phyloP scores from a whole-genome alignment of 2,113 vertebrate species.

The Sceloporus tristichus region DNA sequence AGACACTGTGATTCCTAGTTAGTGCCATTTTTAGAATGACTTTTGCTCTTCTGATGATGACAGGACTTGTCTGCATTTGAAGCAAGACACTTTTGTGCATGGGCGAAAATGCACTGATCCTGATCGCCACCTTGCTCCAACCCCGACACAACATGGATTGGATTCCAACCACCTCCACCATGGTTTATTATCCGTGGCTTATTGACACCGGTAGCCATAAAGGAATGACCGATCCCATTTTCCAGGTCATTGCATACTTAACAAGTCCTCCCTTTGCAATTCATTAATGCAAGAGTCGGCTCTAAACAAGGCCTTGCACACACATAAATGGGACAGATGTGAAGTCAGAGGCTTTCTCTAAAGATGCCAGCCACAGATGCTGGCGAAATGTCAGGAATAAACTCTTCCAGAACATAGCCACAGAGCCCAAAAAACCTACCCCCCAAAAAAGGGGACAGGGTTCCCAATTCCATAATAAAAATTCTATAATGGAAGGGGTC shows the following conservation, averaged over 20 bases:
- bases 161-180: constrained; percentile 23
- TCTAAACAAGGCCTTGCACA: constrained; percentile 9
- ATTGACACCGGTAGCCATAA: background rate
- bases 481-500: too few species aligned
- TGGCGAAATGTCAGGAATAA: too few species aligned
- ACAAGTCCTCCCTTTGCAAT: constrained; percentile 27
- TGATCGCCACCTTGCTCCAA: background rate
- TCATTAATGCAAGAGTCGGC: background rate
- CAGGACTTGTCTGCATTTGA: background rate
- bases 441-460: background rate
- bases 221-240: constrained; percentile 15
- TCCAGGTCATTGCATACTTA: constrained; percentile 8
- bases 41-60: too few species aligned
- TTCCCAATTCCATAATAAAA: background rate
- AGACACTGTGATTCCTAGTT: too few species aligned
- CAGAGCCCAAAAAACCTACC: too few species aligned
- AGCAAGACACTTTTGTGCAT: constrained; percentile 4
- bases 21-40: too few species aligned
- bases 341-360: too few species aligned
- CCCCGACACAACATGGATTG: background rate
- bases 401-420: too few species aligned
- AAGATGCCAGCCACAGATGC: too few species aligned
- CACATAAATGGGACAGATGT: too few species aligned
- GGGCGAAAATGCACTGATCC: constrained; percentile 14
- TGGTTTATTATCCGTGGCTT: constrained; percentile 3